Base-by-base conservation (phyloP, 2,797 vertebrate species). In the Danio tinwini region DNA sequence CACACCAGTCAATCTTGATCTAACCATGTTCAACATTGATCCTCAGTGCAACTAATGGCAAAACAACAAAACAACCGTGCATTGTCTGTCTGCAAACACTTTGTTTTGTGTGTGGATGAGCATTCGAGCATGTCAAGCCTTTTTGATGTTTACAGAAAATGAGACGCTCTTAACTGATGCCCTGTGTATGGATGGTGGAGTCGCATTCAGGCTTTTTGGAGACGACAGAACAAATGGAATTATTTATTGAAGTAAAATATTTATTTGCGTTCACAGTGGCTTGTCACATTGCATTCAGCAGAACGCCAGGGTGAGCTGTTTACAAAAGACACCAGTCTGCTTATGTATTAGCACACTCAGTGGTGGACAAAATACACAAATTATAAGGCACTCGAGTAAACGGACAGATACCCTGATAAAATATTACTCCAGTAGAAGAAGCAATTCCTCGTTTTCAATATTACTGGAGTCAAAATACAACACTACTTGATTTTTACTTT, bases 221-320 rank as follows among this genome's bases (percentile, higher is more conserved):
- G 74, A 21, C 8, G 47, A 58, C 69, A 86, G 88, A 89, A 92
- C 89, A 90, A 90, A 91, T 79, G 71, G 88, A 93, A 92, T 93
- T 91, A 92, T 93, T 93, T 89, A 93, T 90, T 80, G 70, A 84
- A 84, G 82, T 93, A 85, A 92, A 92, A 93, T 91, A 91, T 93
- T 89, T 89, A 91, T 90, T 83, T 85, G 78, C 39, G 64, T 56
- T 29, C 58, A 29, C 56, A 74, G 49, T 74, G 29, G 47, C 40
- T 70, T 49, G 29, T 74, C 67, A 50, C 45, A 70, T 74, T 37
- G 21, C n/a, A 42, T 79, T 70, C 56, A 70, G 49, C 13, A 2
- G 10, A 87, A 88, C 80, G 64, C 72, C 59, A 19, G 19, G 71
- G 62, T 62, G 19, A 71, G 68, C 45, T 74, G 74, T 50, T 61